Evolutionary conservation across 2,113 vertebrate species (phyloP).

Genomic region (Parus major): DNA sequence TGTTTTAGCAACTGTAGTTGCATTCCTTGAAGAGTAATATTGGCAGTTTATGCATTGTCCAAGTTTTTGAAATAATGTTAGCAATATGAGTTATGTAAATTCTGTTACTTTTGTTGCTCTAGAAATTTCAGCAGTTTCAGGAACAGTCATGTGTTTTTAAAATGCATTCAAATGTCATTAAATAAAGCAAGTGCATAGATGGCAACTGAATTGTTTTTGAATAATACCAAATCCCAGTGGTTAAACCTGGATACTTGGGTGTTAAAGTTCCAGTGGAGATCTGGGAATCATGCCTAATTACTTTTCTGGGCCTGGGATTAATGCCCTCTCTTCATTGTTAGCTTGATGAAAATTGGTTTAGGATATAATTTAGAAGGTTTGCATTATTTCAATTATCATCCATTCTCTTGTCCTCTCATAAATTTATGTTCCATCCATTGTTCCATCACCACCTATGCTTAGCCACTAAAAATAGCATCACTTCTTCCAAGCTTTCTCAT

Average conservation of each 20-base stretch:
- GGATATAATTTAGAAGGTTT: background rate
- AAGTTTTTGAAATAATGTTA: background rate
- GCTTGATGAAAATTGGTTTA: background rate
- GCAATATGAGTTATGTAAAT: rapidly evolving
- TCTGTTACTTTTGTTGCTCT: background rate
- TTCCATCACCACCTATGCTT: background rate
- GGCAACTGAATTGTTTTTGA: background rate
- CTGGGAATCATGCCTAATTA: background rate
- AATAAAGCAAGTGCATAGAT: background rate
- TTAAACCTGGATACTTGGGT: background rate
- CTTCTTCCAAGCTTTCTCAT: background rate
- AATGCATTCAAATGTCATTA: background rate
- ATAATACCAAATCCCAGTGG: background rate
- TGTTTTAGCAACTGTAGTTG: background rate
- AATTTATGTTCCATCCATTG: background rate
- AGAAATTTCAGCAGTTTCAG: background rate
- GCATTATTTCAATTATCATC: background rate
- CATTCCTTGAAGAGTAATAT: rapidly evolving
- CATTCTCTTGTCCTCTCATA: background rate
- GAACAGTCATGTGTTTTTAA: background rate
- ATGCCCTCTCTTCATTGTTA: background rate
- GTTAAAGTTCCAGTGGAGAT: background rate
- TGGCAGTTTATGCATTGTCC: rapidly evolving
- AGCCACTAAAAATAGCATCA: background rate
- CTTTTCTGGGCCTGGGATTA: background rate